Conservation (phyloP, 2,888 invertebrate genomes). For the Thera britannica region DNA sequence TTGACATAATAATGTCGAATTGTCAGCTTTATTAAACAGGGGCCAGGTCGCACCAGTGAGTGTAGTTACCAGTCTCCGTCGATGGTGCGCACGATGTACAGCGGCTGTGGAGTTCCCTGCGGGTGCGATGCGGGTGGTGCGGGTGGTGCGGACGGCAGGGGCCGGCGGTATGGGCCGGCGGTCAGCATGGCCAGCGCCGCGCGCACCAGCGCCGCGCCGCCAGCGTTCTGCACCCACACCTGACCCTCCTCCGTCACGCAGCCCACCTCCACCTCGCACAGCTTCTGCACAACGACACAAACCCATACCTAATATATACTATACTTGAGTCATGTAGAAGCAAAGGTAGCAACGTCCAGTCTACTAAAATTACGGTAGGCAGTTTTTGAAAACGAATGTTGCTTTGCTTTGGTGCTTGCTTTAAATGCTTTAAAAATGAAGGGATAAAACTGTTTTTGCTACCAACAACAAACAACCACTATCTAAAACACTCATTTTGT, state of each 20-base stretch:
- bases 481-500: no score
- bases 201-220: conserved; percentile 68
- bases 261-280: conserved; percentile 75
- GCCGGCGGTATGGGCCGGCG: conserved; percentile 73
- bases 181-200: conserved; percentile 73
- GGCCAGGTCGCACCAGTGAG: no score
- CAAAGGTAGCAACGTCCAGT: no score
- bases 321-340: no score
- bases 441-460: no score
- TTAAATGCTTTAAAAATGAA: no score
- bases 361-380: no score
- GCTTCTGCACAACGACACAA: conserved; percentile 57
- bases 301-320: background rate
- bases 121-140: conserved; percentile 68
- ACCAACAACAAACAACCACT: no score
- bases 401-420: no score
- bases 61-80: conserved; percentile 76
- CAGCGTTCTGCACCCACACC: conserved; percentile 79
- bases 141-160: conserved; percentile 74
- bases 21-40: no score
- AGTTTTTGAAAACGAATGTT: no score
- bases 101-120: conserved; percentile 61
- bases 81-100: conserved; percentile 80
- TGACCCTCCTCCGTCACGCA: conserved; percentile 78
- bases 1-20: no score